Evolutionary conservation across 2,797 vertebrate genomes (phyloP), one percentile per base, ranked within the genome.

Genomic region (Triplophysa yarkandensis): DNA sequence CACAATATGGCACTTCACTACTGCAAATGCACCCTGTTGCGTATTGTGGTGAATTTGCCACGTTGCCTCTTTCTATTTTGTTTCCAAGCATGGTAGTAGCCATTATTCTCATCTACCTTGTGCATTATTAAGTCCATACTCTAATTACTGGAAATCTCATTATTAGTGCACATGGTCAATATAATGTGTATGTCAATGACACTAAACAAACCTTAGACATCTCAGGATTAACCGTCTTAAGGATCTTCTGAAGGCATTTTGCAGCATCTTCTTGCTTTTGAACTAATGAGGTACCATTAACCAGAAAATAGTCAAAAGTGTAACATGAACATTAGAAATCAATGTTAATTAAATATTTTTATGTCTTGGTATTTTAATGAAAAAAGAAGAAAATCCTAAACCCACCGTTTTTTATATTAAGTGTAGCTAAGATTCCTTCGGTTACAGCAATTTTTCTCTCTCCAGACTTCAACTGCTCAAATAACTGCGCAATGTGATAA

Each of bases 211-310:
- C 61, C 61, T 64, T 17, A 28, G 61, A 44, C 2, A 64, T 44
- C 16, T 44, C 7, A 44, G 61, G 39, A 43, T 11, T 16, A 1
- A 43, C 8, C 61, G 0, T 27, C 14, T 44, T 63, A 28, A 64
- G 61, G 10, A 64, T 64, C 61, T 64, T 44, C 61, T 64, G 61
- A 28, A 64, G 39, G 43, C 16, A 64, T n/a, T 64, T 44, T 64
- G 39, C 61, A n/a, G 39, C 61, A 64, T 64, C 61, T 11, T 64
- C 61, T 9, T 64, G 39, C 16, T 64, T 44, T 10, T 64, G 16
- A 64, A 64, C 61, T 64, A 25, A 64, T 27, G 8, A 44, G 28
- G 17, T 43, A 43, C 27, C 23, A 41, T n/a, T 4, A 28, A 10
- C 14, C 23, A 5, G 1, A 36, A 43, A 43, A 41, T 4, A 28